These are phyloP conservation scores for Sarcoramphus papa DNA, from an alignment of 2,797 vertebrate genomes.

Conservation along the genomic window DNA sequence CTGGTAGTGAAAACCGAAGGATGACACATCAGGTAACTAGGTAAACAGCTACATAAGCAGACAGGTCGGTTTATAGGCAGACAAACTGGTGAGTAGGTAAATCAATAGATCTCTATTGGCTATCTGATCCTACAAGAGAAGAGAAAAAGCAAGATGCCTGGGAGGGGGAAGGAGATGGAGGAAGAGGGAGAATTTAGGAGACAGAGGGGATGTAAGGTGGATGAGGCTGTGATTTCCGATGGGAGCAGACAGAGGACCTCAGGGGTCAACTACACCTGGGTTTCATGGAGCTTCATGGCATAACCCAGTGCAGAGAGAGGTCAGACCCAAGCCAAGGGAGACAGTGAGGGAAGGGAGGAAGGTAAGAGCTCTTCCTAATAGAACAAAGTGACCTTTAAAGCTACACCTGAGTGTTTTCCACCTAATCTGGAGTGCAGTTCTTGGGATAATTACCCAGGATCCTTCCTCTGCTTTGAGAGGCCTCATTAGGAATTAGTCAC, in stretches of 20 bases:
- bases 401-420: neutral
- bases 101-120: neutral
- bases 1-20: neutral
- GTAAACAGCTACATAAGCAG: conserved; percentile 9
- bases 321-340: neutral
- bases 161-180: neutral
- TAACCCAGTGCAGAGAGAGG: neutral
- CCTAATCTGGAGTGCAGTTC: neutral
- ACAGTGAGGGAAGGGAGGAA: neutral
- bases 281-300: neutral
- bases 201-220: neutral
- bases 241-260: neutral
- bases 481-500: conserved; percentile 46
- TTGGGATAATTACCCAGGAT: neutral
- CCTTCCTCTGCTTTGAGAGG: neutral
- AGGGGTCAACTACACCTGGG: fast-evolving
- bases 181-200: neutral
- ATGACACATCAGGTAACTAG: neutral
- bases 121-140: neutral
- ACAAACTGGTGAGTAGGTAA: neutral
- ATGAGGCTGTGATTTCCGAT: neutral
- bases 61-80: neutral
- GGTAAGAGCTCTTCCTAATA: neutral
- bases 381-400: neutral
- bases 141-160: neutral